Conservation (phyloP, 1,140 invertebrate species). For the Drosophila mojavensis region DNA sequence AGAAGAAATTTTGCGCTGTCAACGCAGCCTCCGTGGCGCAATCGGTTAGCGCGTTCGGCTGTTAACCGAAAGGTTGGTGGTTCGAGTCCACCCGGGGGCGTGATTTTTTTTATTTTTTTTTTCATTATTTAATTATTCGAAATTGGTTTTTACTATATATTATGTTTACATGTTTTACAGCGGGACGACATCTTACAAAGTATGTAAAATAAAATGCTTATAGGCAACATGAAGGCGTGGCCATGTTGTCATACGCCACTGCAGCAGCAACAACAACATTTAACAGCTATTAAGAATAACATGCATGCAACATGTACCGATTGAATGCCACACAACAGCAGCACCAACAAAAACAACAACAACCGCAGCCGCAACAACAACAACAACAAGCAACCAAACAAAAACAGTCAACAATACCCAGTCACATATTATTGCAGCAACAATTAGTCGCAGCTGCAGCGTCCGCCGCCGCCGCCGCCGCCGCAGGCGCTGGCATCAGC, state of each 20-base stretch:
- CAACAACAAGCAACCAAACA: conserved; percentile 33
- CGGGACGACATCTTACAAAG: conserved; percentile 13
- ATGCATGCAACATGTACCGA: conserved; percentile 72
- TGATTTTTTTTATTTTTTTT: background rate
- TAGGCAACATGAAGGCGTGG: conserved; percentile 70
- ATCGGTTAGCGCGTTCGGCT: conserved; percentile 92
- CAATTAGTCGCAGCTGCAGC: conserved; percentile 68
- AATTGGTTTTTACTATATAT: background rate
- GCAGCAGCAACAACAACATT: conserved; percentile 36
- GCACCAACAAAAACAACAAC: conserved; percentile 53
- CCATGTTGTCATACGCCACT: conserved; percentile 62
- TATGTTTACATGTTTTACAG: conserved; percentile 12
- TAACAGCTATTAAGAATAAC: conserved; percentile 42
- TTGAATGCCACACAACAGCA: conserved; percentile 73
- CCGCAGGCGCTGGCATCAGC: conserved; percentile 29
- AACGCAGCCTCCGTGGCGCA: conserved; percentile 89
- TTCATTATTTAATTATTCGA: background rate
- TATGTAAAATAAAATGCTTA: conserved; percentile 65
- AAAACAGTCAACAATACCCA: conserved; percentile 62
- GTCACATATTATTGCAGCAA: conserved; percentile 80
- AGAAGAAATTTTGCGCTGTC: conserved; percentile 10
- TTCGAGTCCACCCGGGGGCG: conserved; percentile 92
- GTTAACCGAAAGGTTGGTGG: conserved; percentile 94
- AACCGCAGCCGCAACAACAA: conserved; percentile 40
- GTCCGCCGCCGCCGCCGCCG: conserved; percentile 20